Conservation (phyloP, 1,140 invertebrate genomes). For the Pseudomyrmex cubaensis region DNA sequence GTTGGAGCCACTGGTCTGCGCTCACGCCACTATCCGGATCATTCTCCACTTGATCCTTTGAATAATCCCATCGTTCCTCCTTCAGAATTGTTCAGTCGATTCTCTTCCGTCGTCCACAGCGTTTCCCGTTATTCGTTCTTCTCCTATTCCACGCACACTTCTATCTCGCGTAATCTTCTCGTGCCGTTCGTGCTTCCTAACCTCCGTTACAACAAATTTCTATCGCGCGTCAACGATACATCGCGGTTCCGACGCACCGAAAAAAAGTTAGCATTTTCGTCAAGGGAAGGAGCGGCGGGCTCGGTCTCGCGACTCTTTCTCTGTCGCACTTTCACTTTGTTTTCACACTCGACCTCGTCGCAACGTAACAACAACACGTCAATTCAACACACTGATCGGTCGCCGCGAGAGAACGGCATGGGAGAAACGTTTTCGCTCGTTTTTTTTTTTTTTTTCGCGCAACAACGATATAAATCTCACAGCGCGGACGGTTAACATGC, state of each 20-base stretch:
- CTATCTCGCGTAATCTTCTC: too few relatives aligned
- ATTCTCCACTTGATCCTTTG: background rate
- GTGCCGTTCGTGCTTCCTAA: conserved; percentile 23
- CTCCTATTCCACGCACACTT: too few relatives aligned
- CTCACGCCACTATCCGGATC: conserved; percentile 28
- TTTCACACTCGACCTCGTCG: too few relatives aligned
- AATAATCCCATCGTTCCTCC: conserved; percentile 2
- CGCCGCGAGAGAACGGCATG: background rate
- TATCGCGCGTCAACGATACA: too few relatives aligned
- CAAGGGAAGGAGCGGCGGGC: too few relatives aligned
- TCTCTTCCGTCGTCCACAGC: conserved; percentile 9
- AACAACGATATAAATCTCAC: background rate
- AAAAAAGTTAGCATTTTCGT: too few relatives aligned
- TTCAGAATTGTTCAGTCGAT: conserved; percentile 14
- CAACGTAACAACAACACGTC: too few relatives aligned
- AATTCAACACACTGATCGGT: background rate
- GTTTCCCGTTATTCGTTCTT: background rate
- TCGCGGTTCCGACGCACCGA: too few relatives aligned
- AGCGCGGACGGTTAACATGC: background rate
- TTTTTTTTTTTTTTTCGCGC: background rate
- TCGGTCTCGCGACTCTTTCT: too few relatives aligned
- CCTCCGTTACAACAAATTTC: conserved; percentile 12
- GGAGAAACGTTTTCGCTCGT: too few relatives aligned
- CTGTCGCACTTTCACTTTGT: too few relatives aligned
- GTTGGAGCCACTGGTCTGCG: conserved; percentile 45